Evolutionary conservation across 1,140 invertebrate species (phyloP), one percentile per base, ranked within the genome.

Genomic region (Drosophila murphyi): DNA sequence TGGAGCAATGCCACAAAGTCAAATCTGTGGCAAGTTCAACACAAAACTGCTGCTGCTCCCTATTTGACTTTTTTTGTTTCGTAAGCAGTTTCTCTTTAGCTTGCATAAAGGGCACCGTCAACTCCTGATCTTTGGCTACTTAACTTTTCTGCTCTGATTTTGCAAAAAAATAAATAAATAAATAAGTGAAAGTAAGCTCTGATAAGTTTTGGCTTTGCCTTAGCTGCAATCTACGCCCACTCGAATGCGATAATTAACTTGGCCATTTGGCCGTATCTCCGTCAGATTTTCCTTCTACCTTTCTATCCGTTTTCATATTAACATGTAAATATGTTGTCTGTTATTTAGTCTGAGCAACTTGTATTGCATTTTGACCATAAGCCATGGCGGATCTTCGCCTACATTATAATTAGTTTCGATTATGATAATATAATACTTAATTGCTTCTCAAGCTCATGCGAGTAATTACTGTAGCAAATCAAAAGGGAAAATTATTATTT

Each of bases 241-340:
- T 60, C 35, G 45, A 45, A 37, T 50, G 43, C 45, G 35, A 70
- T 74, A 74, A 74, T 74, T 74, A 74, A 74, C 56, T 70, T 68
- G 59, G 72, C 68, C 82, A 82, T 86, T 86, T 73, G 52, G 67
- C 55, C 50, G 31, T 34, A 56, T 43, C 8, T 37, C 8, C 32
- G 61, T 52, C 80, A 63, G 20, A 20, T 43, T n/a, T 67, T 77
- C 73, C 62, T 61, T 60, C 51, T 52, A 67, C 63, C 48, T 10
- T 73, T 79, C 70, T 35, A 31, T n/a, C 20, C 10, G 35, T 37
- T 52, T 20, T 28, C 34, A 70, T 78, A 88, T 89, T 89, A 89
- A 83, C 83, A 88, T 88, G 80, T 89, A 88, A 83, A 88, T 87
- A 83, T 89, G 83, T 80, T 65, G 88, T 82, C 78, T 78, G 82